Evolutionary conservation across 2,113 vertebrate species (phyloP).

Genomic region (Manacus vitellinus): DNA sequence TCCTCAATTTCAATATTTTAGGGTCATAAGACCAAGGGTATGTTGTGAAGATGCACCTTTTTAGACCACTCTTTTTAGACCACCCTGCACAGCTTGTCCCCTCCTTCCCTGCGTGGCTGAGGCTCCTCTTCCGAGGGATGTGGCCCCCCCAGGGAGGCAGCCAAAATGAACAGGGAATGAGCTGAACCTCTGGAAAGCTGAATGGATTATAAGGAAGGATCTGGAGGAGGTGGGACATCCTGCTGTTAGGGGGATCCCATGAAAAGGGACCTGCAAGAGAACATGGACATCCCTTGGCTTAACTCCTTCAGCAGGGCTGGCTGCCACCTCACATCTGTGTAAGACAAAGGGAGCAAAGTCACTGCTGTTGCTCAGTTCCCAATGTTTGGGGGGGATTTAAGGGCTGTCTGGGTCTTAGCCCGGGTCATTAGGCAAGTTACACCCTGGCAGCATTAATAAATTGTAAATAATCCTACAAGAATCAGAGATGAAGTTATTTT

Average conservation of each 20-base stretch:
- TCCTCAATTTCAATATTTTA: background rate
- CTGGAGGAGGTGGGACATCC: background rate
- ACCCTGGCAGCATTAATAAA: background rate
- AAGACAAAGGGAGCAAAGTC: background rate
- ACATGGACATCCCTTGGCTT: background rate
- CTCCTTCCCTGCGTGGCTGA: background rate
- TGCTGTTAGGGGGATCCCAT: background rate
- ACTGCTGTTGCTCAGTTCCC: background rate
- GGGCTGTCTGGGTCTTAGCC: background rate
- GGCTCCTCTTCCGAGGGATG: background rate
- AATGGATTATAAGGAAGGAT: background rate
- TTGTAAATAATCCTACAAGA: background rate
- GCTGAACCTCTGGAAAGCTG: background rate
- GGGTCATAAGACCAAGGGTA: background rate
- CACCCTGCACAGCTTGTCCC: background rate
- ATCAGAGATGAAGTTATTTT: background rate
- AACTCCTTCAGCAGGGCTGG: background rate
- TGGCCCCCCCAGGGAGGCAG: background rate
- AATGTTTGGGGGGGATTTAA: background rate
- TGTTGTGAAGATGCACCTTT: background rate
- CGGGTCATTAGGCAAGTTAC: background rate
- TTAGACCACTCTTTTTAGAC: background rate
- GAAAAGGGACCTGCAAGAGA: background rate
- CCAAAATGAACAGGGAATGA: background rate
- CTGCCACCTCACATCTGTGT: background rate